These are phyloP conservation scores for Perodicticus potto DNA, from an alignment of 2,797 vertebrate species.

Conservation along the genomic window DNA sequence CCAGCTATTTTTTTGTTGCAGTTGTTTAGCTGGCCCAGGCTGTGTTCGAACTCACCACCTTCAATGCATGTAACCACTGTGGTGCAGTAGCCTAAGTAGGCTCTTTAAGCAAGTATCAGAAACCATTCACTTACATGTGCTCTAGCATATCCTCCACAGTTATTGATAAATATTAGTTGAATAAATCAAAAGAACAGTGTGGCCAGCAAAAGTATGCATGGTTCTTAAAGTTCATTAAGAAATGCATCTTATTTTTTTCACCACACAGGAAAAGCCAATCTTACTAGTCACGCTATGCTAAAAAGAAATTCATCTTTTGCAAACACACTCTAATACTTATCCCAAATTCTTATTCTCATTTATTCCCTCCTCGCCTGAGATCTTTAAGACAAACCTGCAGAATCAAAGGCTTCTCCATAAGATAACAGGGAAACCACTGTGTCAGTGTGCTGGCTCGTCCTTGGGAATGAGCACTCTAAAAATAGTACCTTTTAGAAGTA, in stretches of 20 bases:
- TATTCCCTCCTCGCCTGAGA: neutral
- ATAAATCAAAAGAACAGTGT: neutral
- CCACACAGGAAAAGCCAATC: neutral
- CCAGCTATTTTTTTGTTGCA: too few species aligned
- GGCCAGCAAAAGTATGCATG: neutral
- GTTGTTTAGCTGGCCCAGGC: too few species aligned
- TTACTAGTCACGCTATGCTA: neutral
- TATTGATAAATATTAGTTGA: neutral
- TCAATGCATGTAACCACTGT: too few species aligned
- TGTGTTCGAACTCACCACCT: too few species aligned
- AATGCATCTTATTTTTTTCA: slow-evolving; percentile 4
- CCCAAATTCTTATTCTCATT: neutral
- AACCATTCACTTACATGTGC: neutral
- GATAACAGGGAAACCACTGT: neutral
- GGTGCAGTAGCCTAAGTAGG: too few species aligned
- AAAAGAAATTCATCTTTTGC: neutral
- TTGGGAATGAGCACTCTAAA: neutral
- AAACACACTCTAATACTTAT: neutral
- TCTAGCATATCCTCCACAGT: neutral
- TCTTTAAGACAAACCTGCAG: neutral
- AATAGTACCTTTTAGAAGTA: neutral
- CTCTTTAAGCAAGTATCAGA: neutral
- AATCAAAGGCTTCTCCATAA: neutral
- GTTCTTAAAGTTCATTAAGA: neutral
- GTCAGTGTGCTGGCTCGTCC: neutral